phyloP scores from a whole-genome alignment of 2,797 vertebrate species.

The Gouania willdenowi region DNA sequence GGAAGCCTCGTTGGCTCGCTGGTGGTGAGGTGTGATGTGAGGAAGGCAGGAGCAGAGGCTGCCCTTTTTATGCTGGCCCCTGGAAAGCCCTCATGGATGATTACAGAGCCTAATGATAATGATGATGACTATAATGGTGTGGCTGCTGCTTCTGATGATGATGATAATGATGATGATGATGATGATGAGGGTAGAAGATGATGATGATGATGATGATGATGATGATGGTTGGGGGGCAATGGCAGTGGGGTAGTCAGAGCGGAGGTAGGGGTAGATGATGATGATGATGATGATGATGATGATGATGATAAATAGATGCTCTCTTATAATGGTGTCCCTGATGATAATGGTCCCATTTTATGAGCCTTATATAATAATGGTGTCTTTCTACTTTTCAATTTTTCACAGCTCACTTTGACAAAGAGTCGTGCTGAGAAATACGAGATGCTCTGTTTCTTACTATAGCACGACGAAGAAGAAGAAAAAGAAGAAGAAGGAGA shows the following conservation, averaged over 20 bases:
- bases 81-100: slow-evolving; percentile 74
- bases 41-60: slow-evolving; percentile 41
- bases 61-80: slow-evolving; percentile 72
- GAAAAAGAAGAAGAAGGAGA: no score
- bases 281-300: slow-evolving; percentile 78
- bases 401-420: slow-evolving; percentile 61
- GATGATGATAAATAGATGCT: slow-evolving; percentile 79
- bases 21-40: slow-evolving; percentile 47
- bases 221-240: slow-evolving; percentile 63
- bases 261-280: slow-evolving; percentile 52
- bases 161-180: slow-evolving; percentile 67
- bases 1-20: slow-evolving; percentile 1
- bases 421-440: slow-evolving; percentile 51
- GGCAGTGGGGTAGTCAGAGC: slow-evolving; percentile 54
- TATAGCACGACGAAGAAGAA: no score
- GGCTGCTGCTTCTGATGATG: slow-evolving; percentile 61
- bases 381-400: slow-evolving; percentile 57
- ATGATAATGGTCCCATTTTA: slow-evolving; percentile 79
- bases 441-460: slow-evolving; percentile 28
- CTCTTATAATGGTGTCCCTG: slow-evolving; percentile 77
- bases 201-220: slow-evolving; percentile 73
- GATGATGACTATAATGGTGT: slow-evolving; percentile 81
- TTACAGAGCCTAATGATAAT: slow-evolving; percentile 81
- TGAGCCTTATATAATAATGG: slow-evolving; percentile 75
- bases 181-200: slow-evolving; percentile 63